Conservation (phyloP, 2,888 invertebrate species). For the Microctonus aethiopoides region DNA sequence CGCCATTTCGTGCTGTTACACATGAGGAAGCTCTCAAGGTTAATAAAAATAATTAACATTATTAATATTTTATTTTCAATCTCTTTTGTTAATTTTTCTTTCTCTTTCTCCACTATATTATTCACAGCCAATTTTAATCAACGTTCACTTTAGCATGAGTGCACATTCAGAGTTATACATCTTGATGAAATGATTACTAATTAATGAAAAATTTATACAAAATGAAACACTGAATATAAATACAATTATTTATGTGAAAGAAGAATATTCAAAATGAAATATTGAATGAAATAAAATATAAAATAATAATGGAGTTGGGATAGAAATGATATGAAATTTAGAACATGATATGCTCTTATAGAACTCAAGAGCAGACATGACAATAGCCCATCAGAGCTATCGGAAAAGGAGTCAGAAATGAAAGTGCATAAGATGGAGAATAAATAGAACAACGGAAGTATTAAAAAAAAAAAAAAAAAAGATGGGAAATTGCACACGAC, state of each 20-base stretch:
- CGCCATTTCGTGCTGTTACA: constrained; percentile 90
- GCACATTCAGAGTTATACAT: too few species aligned
- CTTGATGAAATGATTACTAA: too few species aligned
- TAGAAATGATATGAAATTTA: constrained; percentile 17
- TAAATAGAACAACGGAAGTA: background rate
- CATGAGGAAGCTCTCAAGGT: constrained; percentile 95
- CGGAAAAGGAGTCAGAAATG: constrained; percentile 7
- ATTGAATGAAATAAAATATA: background rate
- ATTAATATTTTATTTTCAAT: too few species aligned
- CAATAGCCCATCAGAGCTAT: constrained; percentile 53
- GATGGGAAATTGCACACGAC: background rate
- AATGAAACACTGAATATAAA: too few species aligned
- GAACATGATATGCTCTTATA: constrained; percentile 26
- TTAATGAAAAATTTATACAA: too few species aligned
- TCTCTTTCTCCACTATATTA: too few species aligned
- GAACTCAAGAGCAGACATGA: constrained; percentile 37
- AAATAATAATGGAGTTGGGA: background rate
- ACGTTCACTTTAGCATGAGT: too few species aligned
- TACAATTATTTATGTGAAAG: background rate
- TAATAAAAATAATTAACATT: constrained; percentile 55
- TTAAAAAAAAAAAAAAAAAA: background rate
- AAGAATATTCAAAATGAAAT: constrained; percentile 5
- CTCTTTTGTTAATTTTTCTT: too few species aligned
- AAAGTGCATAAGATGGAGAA: background rate
- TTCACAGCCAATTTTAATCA: too few species aligned